phyloP scores from a whole-genome alignment of 2,888 invertebrate species.

The Hipparchia sbordonii region DNA sequence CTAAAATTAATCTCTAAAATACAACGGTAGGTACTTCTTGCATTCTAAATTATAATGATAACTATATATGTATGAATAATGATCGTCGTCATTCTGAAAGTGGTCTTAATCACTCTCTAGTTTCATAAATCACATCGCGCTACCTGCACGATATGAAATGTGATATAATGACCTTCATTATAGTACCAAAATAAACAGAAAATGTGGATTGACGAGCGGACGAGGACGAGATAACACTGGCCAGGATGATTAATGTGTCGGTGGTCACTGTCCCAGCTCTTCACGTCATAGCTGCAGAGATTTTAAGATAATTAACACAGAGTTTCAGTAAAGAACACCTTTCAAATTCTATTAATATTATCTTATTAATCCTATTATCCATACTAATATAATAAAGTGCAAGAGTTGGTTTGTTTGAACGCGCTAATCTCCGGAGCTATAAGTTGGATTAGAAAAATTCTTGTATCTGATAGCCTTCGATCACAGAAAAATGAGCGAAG shows the following conservation, averaged over 20 bases:
- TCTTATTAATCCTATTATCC: too few species aligned
- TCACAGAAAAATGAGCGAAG: too few species aligned
- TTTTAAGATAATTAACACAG: slow-evolving; percentile 65
- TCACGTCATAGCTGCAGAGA: slow-evolving; percentile 62
- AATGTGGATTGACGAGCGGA: slow-evolving; percentile 47
- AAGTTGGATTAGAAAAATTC: too few species aligned
- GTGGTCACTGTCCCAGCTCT: slow-evolving; percentile 59
- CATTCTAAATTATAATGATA: too few species aligned
- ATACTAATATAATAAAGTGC: too few species aligned
- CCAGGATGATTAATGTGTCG: slow-evolving; percentile 71
- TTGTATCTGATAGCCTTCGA: too few species aligned
- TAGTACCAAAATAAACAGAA: slow-evolving; percentile 40
- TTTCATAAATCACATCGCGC: slow-evolving; percentile 18
- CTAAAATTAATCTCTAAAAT: too few species aligned
- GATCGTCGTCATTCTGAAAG: slow-evolving; percentile 51
- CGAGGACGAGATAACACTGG: slow-evolving; percentile 63
- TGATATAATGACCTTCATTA: slow-evolving; percentile 36
- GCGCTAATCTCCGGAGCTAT: too few species aligned
- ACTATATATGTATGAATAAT: slow-evolving; percentile 28
- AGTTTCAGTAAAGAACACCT: background rate
- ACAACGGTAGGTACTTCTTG: too few species aligned
- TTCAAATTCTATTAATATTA: background rate
- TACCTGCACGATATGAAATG: slow-evolving; percentile 23
- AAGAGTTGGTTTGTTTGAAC: too few species aligned
- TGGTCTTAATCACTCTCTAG: slow-evolving; percentile 42